Evolutionary conservation across 2,797 vertebrate species (phyloP).

Genomic region (Gadopsis marmoratus): DNA sequence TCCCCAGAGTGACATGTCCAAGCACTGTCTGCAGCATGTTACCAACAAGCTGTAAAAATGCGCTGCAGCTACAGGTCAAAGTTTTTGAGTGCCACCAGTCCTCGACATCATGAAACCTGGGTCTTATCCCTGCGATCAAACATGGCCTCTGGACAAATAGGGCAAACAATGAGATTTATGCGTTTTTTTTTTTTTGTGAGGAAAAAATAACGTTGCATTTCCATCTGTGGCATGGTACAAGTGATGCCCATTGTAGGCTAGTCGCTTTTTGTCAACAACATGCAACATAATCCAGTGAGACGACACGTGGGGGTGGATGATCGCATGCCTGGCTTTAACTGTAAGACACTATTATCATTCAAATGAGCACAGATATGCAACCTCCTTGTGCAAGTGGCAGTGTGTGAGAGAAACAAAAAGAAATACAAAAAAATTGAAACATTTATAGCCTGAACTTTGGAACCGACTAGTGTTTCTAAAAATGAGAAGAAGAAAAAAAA

Average conservation of each 20-base stretch:
- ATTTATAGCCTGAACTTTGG: not conserved
- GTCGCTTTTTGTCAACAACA: slow-evolving; percentile 32
- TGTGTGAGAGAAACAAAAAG: slow-evolving; percentile 14
- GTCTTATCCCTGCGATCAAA: not conserved
- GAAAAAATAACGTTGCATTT: slow-evolving; percentile 17
- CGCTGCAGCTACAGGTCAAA: slow-evolving; percentile 26
- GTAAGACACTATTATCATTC: slow-evolving; percentile 32
- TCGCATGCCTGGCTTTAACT: slow-evolving; percentile 49
- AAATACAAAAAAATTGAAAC: not conserved
- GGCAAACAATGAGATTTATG: not conserved
- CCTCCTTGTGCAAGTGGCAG: too few species aligned
- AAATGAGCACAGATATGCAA: slow-evolving; percentile 28
- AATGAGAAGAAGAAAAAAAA: not conserved
- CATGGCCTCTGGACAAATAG: not conserved
- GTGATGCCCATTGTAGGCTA: not conserved
- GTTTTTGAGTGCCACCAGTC: not conserved
- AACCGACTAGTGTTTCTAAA: not conserved
- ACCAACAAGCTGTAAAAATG: slow-evolving; percentile 43
- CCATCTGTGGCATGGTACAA: slow-evolving; percentile 1
- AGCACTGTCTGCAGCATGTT: slow-evolving; percentile 15
- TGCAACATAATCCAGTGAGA: slow-evolving; percentile 28
- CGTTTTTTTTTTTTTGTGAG: not conserved
- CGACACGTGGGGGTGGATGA: slow-evolving; percentile 40
- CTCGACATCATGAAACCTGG: not conserved
- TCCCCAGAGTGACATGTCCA: slow-evolving; percentile 49